Evolutionary conservation across 2,888 invertebrate genomes (phyloP).

Genomic region (Xestia c-nigrum): DNA sequence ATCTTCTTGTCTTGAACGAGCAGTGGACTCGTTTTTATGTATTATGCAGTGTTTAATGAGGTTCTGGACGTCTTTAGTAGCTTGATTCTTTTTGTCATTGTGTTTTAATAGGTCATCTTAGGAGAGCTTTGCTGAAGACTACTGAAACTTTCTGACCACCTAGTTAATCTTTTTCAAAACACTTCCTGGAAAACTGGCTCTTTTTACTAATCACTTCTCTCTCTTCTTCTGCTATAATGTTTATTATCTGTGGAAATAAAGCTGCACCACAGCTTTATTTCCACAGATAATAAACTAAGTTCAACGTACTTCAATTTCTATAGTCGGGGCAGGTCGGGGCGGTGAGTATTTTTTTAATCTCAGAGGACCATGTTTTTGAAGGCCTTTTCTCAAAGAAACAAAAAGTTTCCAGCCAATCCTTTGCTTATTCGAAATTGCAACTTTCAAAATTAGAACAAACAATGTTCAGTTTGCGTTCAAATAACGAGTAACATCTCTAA

Average conservation of each 20-base stretch:
- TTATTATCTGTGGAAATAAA: too few relatives aligned
- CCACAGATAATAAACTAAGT: neutral
- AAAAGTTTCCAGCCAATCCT: constrained; percentile 17
- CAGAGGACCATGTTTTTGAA: neutral
- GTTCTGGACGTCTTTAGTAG: neutral
- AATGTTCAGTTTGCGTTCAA: constrained; percentile 42
- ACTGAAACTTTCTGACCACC: neutral
- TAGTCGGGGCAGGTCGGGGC: too few relatives aligned
- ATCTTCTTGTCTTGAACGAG: constrained; percentile 51
- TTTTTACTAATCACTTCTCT: neutral
- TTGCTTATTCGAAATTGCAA: constrained; percentile 21
- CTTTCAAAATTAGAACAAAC: constrained; percentile 33
- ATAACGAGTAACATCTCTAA: constrained; percentile 52
- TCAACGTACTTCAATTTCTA: neutral
- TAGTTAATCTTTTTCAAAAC: neutral
- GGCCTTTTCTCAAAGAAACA: neutral
- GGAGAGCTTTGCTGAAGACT: neutral
- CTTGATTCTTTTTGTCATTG: neutral
- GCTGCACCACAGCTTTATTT: too few relatives aligned
- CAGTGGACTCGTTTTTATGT: constrained; percentile 24
- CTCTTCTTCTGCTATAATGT: too few relatives aligned
- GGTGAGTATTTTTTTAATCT: neutral
- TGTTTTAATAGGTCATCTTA: neutral
- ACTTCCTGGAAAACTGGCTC: neutral
- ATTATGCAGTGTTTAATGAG: constrained; percentile 3